phyloP scores from a whole-genome alignment of 2,888 invertebrate species.

The Rhagonycha lutea region DNA sequence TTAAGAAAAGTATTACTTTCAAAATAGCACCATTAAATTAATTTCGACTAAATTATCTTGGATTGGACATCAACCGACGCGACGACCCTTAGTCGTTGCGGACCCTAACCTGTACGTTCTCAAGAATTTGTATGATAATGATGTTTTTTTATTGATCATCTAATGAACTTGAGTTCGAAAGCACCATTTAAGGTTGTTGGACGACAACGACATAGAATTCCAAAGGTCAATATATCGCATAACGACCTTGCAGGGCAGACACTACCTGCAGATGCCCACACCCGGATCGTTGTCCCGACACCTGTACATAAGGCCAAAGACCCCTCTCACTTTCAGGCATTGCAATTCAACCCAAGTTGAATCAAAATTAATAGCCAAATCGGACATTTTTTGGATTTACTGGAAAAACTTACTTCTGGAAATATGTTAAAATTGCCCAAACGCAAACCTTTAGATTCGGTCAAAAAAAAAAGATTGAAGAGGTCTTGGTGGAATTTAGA shows the following conservation, averaged over 20 bases:
- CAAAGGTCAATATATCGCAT: constrained; percentile 34
- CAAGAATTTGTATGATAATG: constrained; percentile 10
- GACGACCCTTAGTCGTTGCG: background rate
- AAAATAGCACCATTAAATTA: background rate
- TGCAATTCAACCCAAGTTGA: constrained; percentile 22
- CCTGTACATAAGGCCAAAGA: constrained; percentile 30
- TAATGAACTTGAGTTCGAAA: constrained; percentile 17
- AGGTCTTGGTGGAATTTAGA: constrained; percentile 13
- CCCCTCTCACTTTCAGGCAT: constrained; percentile 5
- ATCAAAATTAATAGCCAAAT: background rate
- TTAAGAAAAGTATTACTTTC: background rate
- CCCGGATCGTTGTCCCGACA: constrained; percentile 33
- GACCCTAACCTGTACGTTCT: background rate
- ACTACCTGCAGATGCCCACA: constrained; percentile 33
- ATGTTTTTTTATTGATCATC: constrained; percentile 1
- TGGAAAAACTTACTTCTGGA: no score
- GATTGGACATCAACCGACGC: background rate
- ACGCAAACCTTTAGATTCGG: no score
- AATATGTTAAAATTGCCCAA: no score
- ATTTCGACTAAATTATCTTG: background rate
- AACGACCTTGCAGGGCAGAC: constrained; percentile 36
- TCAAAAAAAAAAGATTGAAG: background rate
- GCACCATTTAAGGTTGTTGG: constrained; percentile 29
- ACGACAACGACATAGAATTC: constrained; percentile 28
- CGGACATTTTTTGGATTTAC: background rate